Evolutionary conservation across 2,113 vertebrate species (phyloP).

Genomic region (Tenebrosternarchus preto): DNA sequence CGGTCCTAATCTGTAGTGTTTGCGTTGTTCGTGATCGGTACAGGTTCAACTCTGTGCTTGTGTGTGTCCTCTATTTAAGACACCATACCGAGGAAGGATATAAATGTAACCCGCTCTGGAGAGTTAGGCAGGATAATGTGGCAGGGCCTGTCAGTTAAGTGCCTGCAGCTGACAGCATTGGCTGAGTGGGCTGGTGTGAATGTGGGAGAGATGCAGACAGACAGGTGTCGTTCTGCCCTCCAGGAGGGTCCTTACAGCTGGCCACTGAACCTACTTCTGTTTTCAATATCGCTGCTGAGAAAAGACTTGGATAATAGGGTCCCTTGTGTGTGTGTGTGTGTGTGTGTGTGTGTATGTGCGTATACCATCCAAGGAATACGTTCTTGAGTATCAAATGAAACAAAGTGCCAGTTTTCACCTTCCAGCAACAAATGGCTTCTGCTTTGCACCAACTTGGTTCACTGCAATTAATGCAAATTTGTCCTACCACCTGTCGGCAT

Average conservation of each 20-base stretch:
- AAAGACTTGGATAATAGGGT: constrained; percentile 41
- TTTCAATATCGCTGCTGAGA: constrained; percentile 16
- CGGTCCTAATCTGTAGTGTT: too few species aligned
- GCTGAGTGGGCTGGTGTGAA: constrained; percentile 9
- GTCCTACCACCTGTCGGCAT: constrained; percentile 21
- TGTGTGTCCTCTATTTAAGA: background rate
- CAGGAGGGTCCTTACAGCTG: constrained; percentile 13
- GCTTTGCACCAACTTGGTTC: constrained; percentile 15
- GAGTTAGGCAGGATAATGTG: background rate
- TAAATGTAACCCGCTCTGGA: background rate
- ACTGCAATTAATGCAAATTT: constrained; percentile 37
- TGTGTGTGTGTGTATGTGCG: constrained; percentile 19
- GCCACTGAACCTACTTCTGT: constrained; percentile 10
- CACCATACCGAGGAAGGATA: background rate
- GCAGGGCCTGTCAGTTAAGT: constrained; percentile 19
- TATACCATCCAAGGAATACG: constrained; percentile 2
- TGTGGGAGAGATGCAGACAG: constrained; percentile 33
- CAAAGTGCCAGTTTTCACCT: constrained; percentile 29
- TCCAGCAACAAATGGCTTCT: background rate
- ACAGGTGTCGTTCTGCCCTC: constrained; percentile 41
- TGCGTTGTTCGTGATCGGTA: too few species aligned
- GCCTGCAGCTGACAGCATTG: background rate
- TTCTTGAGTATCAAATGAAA: constrained; percentile 30
- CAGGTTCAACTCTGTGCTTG: too few species aligned
- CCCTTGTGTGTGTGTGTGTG: constrained; percentile 44